Conservation (phyloP, 2,888 invertebrate species). For the Ptychoptera albimana region DNA sequence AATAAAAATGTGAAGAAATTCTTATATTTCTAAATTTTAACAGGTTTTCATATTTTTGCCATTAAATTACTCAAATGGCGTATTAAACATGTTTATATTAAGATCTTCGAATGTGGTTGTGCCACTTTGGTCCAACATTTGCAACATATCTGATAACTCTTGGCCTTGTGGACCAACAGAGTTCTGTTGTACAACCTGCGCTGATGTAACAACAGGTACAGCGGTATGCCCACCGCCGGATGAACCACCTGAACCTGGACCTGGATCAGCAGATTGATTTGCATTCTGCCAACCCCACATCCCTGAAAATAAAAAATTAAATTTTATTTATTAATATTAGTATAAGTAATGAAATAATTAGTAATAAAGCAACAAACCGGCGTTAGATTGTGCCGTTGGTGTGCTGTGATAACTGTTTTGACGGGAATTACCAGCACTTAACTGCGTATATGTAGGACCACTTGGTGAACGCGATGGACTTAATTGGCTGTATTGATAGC, state of each 20-base stretch:
- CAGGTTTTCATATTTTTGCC: no score
- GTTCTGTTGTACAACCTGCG: conserved; percentile 24
- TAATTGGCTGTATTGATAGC: conserved; percentile 51
- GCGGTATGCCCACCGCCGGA: conserved; percentile 26
- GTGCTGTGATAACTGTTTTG: conserved; percentile 35
- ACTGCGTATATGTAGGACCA: conserved; percentile 67
- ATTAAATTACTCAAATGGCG: conserved; percentile 47
- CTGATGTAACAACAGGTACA: conserved; percentile 22
- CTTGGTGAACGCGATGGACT: conserved; percentile 73
- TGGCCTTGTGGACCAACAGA: conserved; percentile 45
- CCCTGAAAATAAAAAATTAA: no score
- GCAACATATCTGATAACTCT: conserved; percentile 83
- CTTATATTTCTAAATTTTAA: no score
- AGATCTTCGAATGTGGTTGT: conserved; percentile 76
- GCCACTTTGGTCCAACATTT: conserved; percentile 76
- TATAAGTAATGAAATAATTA: neutral
- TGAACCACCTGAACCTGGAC: conserved; percentile 34
- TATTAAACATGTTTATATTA: conserved; percentile 78
- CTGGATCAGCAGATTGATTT: conserved; percentile 30
- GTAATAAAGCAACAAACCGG: conserved; percentile 9
- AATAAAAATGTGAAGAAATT: no score
- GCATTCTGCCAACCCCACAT: conserved; percentile 66
- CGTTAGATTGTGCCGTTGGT: conserved; percentile 29
- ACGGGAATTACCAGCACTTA: conserved; percentile 48
- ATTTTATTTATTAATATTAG: neutral